These are phyloP conservation scores for Nymphalis c-album DNA, from an alignment of 2,888 invertebrate genomes.

Conservation along the genomic window DNA sequence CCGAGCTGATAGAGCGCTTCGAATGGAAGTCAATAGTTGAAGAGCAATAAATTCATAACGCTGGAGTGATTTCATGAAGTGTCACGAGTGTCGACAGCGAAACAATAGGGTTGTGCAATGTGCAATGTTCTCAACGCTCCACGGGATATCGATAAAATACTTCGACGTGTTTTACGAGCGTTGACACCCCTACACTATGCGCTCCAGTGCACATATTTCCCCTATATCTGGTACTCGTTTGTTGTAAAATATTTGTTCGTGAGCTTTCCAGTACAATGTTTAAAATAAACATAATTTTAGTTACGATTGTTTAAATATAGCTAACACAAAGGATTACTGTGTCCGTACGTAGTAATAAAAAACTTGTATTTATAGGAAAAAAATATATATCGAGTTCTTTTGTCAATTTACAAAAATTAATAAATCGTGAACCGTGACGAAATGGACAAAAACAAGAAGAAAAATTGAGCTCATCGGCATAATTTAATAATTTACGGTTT, in stretches of 20 bases:
- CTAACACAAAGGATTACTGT: neutral
- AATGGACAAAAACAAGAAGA: conserved; percentile 30
- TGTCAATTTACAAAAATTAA: neutral
- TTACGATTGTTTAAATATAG: neutral
- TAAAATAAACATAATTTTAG: conserved; percentile 15
- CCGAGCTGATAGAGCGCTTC: conserved; percentile 33
- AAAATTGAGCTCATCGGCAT: conserved; percentile 50
- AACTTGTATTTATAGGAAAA: neutral
- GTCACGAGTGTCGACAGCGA: conserved; percentile 65
- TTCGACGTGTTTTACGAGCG: conserved; percentile 73
- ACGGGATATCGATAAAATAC: conserved; percentile 72
- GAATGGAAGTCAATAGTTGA: conserved; percentile 49
- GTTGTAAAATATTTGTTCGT: conserved; percentile 68
- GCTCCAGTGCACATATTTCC: conserved; percentile 52
- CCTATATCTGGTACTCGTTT: conserved; percentile 56
- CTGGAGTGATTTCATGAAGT: conserved; percentile 71
- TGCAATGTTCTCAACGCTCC: conserved; percentile 47
- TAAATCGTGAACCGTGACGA: conserved; percentile 1
- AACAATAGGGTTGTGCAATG: conserved; percentile 68
- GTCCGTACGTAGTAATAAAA: neutral
- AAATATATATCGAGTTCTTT: neutral
- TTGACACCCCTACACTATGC: conserved; percentile 59
- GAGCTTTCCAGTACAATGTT: conserved; percentile 16
- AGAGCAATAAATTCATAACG: conserved; percentile 62
- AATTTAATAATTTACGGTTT: conserved; percentile 77